Conservation (phyloP, 2,113 vertebrate species). For the Perca flavescens region DNA sequence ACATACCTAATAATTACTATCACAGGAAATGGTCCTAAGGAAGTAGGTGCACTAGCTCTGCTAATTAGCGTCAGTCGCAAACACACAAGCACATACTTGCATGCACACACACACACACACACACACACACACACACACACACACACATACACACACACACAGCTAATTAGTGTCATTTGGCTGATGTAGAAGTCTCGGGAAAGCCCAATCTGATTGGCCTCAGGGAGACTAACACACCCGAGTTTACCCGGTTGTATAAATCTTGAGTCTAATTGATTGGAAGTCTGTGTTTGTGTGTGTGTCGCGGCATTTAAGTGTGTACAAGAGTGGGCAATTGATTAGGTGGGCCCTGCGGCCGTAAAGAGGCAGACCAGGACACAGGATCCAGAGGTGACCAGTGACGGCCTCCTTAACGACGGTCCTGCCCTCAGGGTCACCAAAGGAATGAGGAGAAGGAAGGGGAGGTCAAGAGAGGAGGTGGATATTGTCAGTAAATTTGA, state of each 20-base stretch:
- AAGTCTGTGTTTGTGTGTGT: slow-evolving; percentile 39
- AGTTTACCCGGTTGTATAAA: slow-evolving; percentile 69
- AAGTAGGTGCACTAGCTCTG: slow-evolving; percentile 73
- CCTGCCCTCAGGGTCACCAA: slow-evolving; percentile 78
- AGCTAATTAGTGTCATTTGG: slow-evolving; percentile 74
- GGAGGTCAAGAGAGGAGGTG: slow-evolving; percentile 63
- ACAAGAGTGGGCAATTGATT: slow-evolving; percentile 68
- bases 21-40: slow-evolving; percentile 80
- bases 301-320: slow-evolving; percentile 17
- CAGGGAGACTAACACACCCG: slow-evolving; percentile 60
- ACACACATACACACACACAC: slow-evolving; percentile 35
- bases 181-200: slow-evolving; percentile 43
- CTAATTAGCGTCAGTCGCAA: slow-evolving; percentile 82
- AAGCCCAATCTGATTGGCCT: slow-evolving; percentile 66
- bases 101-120: not conserved
- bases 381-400: slow-evolving; percentile 63
- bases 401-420: slow-evolving; percentile 73
- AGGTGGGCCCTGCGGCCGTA: slow-evolving; percentile 72
- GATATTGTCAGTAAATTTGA: not conserved
- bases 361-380: slow-evolving; percentile 74
- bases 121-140: slow-evolving; percentile 20
- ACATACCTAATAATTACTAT: slow-evolving; percentile 85
- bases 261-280: slow-evolving; percentile 74
- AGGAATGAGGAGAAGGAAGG: slow-evolving; percentile 61
- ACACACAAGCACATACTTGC: slow-evolving; percentile 51